phyloP scores from a whole-genome alignment of 1,140 invertebrate genomes.

The Aricia agestis region DNA sequence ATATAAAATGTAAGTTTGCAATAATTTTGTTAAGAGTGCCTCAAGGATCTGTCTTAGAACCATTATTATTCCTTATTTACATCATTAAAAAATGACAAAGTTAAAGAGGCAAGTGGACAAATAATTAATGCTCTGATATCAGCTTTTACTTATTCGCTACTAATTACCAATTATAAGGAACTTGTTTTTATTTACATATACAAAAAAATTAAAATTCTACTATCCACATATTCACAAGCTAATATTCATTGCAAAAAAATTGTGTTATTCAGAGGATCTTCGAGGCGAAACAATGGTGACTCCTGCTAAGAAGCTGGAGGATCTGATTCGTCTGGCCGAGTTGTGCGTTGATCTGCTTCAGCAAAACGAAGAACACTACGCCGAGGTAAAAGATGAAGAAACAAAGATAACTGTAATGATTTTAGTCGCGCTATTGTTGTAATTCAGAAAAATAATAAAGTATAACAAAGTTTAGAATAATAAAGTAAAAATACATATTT shows the following conservation, averaged over 20 bases:
- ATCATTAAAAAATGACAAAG: too few relatives aligned
- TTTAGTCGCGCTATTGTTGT: not conserved
- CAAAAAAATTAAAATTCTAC: too few relatives aligned
- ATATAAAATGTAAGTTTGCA: too few relatives aligned
- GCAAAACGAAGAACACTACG: slow-evolving; percentile 99
- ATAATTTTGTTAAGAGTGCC: not conserved
- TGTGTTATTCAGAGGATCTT: slow-evolving; percentile 81
- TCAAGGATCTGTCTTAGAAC: not conserved
- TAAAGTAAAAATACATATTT: not conserved
- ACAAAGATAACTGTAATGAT: slow-evolving; percentile 4
- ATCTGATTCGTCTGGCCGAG: slow-evolving; percentile 97
- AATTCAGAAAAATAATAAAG: slow-evolving; percentile 5
- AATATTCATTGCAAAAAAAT: not conserved
- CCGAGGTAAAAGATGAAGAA: slow-evolving; percentile 87
- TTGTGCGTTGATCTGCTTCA: slow-evolving; percentile 98
- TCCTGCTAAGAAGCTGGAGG: slow-evolving; percentile 94
- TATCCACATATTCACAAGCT: too few relatives aligned
- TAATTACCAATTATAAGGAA: too few relatives aligned
- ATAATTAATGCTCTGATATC: too few relatives aligned
- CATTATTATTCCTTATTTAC: not conserved
- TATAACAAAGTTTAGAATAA: not conserved
- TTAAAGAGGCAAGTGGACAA: too few relatives aligned
- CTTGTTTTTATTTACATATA: too few relatives aligned
- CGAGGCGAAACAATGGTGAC: slow-evolving; percentile 88
- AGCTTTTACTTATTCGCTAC: too few relatives aligned